phyloP scores from a whole-genome alignment of 1,140 invertebrate species.

The Drosophila carrolli region DNA sequence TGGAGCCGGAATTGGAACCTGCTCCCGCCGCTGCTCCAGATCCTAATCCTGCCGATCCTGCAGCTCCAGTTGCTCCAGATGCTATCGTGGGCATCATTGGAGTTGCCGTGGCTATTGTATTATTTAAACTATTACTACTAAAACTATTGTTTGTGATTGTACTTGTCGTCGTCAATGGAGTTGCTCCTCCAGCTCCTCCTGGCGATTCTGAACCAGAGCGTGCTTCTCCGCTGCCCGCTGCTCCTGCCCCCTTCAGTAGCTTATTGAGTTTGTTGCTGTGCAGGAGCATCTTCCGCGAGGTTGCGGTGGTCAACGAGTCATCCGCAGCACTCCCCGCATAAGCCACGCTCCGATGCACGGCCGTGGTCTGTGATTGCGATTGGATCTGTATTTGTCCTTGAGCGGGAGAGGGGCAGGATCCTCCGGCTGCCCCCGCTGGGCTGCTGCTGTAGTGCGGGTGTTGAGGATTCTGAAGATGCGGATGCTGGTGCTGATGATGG shows the following conservation, averaged over 20 bases:
- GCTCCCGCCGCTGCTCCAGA: slow-evolving; percentile 20
- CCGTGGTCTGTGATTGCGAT: slow-evolving; percentile 68
- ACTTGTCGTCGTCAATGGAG: slow-evolving; percentile 79
- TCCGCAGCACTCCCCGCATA: slow-evolving; percentile 86
- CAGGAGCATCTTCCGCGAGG: slow-evolving; percentile 83
- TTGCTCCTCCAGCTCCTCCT: slow-evolving; percentile 52
- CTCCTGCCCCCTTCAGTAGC: slow-evolving; percentile 77
- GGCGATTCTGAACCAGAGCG: slow-evolving; percentile 75
- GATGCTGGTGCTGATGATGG: slow-evolving; percentile 58
- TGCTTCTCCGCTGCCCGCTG: slow-evolving; percentile 38
- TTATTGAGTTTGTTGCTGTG: slow-evolving; percentile 85
- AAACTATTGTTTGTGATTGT: slow-evolving; percentile 85
- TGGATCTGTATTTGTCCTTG: slow-evolving; percentile 41
- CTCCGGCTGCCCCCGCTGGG: slow-evolving; percentile 32
- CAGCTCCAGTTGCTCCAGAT: slow-evolving; percentile 24
- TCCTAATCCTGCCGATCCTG: slow-evolving; percentile 19
- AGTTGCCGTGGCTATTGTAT: slow-evolving; percentile 79
- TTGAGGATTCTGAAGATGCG: slow-evolving; percentile 60
- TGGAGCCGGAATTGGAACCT: slow-evolving; percentile 4
- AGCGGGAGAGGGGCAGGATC: slow-evolving; percentile 73
- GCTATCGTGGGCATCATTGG: slow-evolving; percentile 75
- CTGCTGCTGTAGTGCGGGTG: slow-evolving; percentile 56
- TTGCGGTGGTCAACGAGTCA: slow-evolving; percentile 84
- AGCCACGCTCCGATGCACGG: slow-evolving; percentile 85
- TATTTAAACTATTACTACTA: slow-evolving; percentile 84